These are phyloP conservation scores for Nomada fucata DNA, from an alignment of 2,888 invertebrate species.

Conservation along the genomic window DNA sequence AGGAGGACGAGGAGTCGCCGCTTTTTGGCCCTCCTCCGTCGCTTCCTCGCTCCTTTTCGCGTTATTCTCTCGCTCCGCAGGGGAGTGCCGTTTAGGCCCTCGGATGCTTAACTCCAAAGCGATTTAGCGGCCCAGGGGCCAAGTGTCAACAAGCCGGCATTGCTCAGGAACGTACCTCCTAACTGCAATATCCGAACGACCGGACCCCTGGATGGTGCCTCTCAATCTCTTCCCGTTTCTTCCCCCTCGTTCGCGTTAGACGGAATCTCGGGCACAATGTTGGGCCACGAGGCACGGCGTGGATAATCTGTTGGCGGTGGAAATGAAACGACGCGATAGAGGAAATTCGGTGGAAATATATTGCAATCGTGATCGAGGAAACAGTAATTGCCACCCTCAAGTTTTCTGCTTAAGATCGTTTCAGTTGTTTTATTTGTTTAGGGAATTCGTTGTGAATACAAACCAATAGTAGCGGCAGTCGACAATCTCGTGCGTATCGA, in stretches of 20 bases:
- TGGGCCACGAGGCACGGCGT: too few relatives aligned
- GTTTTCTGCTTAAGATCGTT: too few relatives aligned
- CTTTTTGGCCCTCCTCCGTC: slow-evolving; percentile 4
- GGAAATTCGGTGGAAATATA: too few relatives aligned
- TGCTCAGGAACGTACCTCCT: slow-evolving; percentile 72
- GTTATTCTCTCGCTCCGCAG: slow-evolving; percentile 77
- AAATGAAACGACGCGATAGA: too few relatives aligned
- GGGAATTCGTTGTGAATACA: too few relatives aligned
- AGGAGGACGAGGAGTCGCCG: slow-evolving; percentile 41
- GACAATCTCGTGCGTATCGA: too few relatives aligned
- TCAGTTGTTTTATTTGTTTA: too few relatives aligned
- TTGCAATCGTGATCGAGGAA: too few relatives aligned
- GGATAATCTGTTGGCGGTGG: background rate
- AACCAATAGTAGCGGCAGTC: too few relatives aligned
- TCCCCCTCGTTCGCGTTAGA: background rate
- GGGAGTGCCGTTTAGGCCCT: slow-evolving; percentile 80
- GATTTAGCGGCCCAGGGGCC: slow-evolving; percentile 81
- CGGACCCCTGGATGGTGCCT: slow-evolving; percentile 39
- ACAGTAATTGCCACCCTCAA: too few relatives aligned
- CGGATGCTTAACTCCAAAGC: slow-evolving; percentile 79
- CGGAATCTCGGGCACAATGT: background rate
- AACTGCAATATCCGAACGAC: slow-evolving; percentile 58
- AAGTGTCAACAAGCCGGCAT: slow-evolving; percentile 81
- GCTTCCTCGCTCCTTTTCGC: slow-evolving; percentile 59
- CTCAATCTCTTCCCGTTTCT: slow-evolving; percentile 4